Base-by-base conservation (phyloP, 1,140 invertebrate genomes). In the Patella vulgata region DNA sequence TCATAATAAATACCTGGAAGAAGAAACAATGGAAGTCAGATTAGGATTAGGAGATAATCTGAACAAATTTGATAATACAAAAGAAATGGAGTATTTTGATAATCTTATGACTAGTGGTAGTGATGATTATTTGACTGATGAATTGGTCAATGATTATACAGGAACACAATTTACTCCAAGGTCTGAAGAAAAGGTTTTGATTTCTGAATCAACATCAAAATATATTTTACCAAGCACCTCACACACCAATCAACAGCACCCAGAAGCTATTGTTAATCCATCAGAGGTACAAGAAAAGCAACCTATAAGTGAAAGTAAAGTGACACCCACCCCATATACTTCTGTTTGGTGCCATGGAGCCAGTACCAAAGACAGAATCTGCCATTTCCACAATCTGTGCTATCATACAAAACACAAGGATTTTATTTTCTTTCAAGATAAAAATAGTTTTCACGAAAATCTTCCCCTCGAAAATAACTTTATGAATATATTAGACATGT, bases 361-460 rank as follows among this genome's bases (percentile, higher is more conserved):
- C 12, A 66, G 69, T 43, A 63, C 61, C 39, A 65, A 66, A 9
- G 50, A 75, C 21, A 63, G 76, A 53, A 28, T 75, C 5, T 86
- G 85, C 56, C 70, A 72, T 14, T 84, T 85, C 70, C 30, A 70
- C 43, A 82, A 85, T 62, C 55, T 86, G 5, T 86, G 84, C 69
- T 85, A 79, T 54, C 39, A 75, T 14, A 51, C 74, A 5, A 27
- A 66, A 36, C 59, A 66, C 1, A 36, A 81, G n/a, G 63, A 78
- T 28, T 86, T 81, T 67, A 60, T 85, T 9, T 75, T 86, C 63
- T 66, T 84, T 50, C 61, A 71, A 48, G 59, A 71, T 23, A n/a
- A 62, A 28, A 28, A 63, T 19, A 79, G 78, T 50, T 46, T 69
- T 6, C 14, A 71, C 33, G 63, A 68, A 52, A 74, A 74, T 59